Conservation (phyloP, 2,113 vertebrate genomes). For the Apistogramma diplotaenia region DNA sequence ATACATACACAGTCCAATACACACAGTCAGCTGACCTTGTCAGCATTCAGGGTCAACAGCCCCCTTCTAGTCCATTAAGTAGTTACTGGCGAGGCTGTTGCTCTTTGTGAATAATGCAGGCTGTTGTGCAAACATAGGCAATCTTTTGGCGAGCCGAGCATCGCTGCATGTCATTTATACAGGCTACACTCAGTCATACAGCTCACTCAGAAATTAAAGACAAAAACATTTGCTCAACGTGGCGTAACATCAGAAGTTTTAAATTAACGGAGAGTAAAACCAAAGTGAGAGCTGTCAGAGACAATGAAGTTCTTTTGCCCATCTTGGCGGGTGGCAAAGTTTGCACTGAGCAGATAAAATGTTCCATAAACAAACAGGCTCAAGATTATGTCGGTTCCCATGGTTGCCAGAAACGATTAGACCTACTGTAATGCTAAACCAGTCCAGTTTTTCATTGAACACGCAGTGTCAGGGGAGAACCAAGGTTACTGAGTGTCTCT, state of each 20-base stretch:
- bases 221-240: background rate
- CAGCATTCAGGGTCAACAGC: slow-evolving; percentile 30
- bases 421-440: slow-evolving; percentile 41
- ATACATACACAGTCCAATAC: slow-evolving; percentile 1
- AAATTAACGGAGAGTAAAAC: background rate
- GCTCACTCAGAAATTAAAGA: background rate
- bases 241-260: background rate
- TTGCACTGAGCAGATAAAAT: slow-evolving; percentile 44
- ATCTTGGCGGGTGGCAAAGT: slow-evolving; percentile 11
- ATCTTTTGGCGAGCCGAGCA: slow-evolving; percentile 22
- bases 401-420: slow-evolving; percentile 24
- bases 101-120: slow-evolving; percentile 38
- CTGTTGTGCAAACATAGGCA: slow-evolving; percentile 24
- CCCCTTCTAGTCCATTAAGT: slow-evolving; percentile 34
- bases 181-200: background rate
- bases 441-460: slow-evolving; percentile 17
- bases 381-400: slow-evolving; percentile 28
- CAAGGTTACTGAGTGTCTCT: background rate
- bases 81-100: slow-evolving; percentile 18
- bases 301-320: background rate
- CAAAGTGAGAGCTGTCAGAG: background rate
- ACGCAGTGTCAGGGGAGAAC: slow-evolving; percentile 8
- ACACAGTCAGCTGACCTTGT: slow-evolving; percentile 37
- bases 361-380: slow-evolving; percentile 45
- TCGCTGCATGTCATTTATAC: background rate